These are phyloP conservation scores for Antheraea assamensis DNA, from an alignment of 2,888 invertebrate species.

Conservation along the genomic window DNA sequence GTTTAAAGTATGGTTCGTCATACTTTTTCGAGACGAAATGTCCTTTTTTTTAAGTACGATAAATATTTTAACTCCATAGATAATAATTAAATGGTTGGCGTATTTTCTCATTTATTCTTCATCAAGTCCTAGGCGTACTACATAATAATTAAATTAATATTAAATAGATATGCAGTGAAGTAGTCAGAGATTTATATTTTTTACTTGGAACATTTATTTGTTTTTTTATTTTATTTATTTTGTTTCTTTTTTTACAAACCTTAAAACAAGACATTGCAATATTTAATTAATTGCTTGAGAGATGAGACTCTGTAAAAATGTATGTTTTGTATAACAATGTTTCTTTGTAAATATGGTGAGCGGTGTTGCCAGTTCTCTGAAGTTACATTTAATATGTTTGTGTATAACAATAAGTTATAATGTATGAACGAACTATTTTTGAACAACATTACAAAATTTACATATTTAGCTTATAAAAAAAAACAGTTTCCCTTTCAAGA, in stretches of 20 bases:
- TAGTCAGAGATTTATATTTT: not conserved
- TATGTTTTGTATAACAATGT: not conserved
- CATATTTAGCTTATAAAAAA: too few relatives aligned
- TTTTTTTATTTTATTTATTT: too few relatives aligned
- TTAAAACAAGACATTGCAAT: not conserved
- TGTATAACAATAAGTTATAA: not conserved
- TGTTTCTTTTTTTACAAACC: too few relatives aligned
- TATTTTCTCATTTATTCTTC: not conserved
- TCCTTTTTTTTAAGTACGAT: not conserved
- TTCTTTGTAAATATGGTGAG: not conserved
- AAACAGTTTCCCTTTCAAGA: too few relatives aligned
- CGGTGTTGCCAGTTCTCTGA: not conserved
- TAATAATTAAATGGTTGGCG: not conserved
- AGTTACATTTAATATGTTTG: not conserved
- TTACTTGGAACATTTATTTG: not conserved
- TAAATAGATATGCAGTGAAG: not conserved
- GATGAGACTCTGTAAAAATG: not conserved
- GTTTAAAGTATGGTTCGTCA: not conserved
- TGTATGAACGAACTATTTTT: not conserved
- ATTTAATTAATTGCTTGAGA: not conserved
- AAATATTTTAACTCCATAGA: not conserved
- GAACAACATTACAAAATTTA: not conserved
- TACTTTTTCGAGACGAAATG: slow-evolving; percentile 1
- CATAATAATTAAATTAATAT: not conserved
- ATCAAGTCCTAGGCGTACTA: not conserved